Base-by-base conservation (phyloP, 1,140 invertebrate species). In the Ctenoplectra terminalis region DNA sequence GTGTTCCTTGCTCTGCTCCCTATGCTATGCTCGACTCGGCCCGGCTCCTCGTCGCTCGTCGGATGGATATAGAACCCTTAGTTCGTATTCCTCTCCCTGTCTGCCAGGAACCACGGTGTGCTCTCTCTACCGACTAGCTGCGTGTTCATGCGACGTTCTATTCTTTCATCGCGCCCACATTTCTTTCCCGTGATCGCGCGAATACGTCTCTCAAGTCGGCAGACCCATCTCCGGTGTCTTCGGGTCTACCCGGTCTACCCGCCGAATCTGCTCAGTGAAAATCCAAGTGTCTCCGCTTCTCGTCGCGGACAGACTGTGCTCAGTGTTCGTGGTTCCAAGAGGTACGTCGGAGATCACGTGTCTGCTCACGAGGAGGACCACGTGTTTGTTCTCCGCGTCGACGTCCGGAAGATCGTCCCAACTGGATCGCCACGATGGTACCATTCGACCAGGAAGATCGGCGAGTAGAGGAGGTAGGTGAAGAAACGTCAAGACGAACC, bases 1-100 rank as follows among this genome's bases (percentile, higher is more conserved):
- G 91, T 93, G 89, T 94, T 94, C 93, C 94, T 94, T 95, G 94
- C 94, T 95, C 95, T 94, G 94, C 94, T 95, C 94, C 93, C 94
- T 94, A 94, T 95, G 93, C 94, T 94, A 94, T 94, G 91, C 92
- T 92, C 87, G 88, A 88, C 92, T 90, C 88, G 90, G 92, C 93
- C 93, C 93, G 92, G 92, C 93, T 94, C 94, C 94, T 94, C 94
- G 94, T 94, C 93, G 94, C 95, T 95, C 90, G 91, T 94, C 90
- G 91, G 90, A 93, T 92, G 91, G 91, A 92, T 93, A 93, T 93
- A 92, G 92, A 92, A 92, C 91, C 92, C 93, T 93, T 93, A 93
- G 93, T 93, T 92, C 91, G 93, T 93, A 93, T 93, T 93, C 90
- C 92, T 93, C 93, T 92, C 91, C 93, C 93, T 93, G 91, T 92